These are phyloP conservation scores for Zophobas morio DNA, from an alignment of 1,140 invertebrate genomes.

Conservation along the genomic window DNA sequence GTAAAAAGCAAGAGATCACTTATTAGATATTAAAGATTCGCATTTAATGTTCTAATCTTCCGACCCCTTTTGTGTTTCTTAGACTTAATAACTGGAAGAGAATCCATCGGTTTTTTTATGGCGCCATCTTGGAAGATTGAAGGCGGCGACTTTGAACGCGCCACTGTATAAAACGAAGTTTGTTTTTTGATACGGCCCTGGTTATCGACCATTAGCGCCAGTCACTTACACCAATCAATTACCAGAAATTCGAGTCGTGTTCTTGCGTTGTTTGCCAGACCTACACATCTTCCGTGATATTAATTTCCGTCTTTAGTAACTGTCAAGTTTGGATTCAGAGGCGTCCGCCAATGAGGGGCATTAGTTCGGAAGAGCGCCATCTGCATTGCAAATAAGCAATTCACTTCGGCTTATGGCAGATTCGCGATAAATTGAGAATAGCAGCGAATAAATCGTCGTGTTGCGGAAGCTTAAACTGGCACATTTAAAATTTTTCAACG, in stretches of 20 bases:
- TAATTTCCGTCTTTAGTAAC: constrained; percentile 57
- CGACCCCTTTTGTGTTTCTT: constrained; percentile 30
- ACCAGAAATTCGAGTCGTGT: constrained; percentile 28
- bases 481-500: constrained; percentile 39
- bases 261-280: constrained; percentile 29
- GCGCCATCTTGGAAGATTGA: constrained; percentile 11
- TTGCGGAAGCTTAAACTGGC: constrained; percentile 38
- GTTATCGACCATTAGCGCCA: not conserved
- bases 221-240: constrained; percentile 25
- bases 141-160: not conserved
- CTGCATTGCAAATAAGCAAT: constrained; percentile 61
- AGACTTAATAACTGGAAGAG: constrained; percentile 31
- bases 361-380: constrained; percentile 52
- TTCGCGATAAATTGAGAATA: constrained; percentile 58
- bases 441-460: constrained; percentile 54
- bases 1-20: constrained; percentile 41
- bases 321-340: constrained; percentile 53
- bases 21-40: constrained; percentile 42
- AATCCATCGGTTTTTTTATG: constrained; percentile 13
- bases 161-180: not conserved
- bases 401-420: constrained; percentile 56
- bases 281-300: constrained; percentile 52
- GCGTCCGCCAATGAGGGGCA: constrained; percentile 49
- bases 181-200: not conserved
- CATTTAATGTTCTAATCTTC: constrained; percentile 35